These are phyloP conservation scores for Scomber colias DNA, from an alignment of 2,113 vertebrate genomes.

Conservation along the genomic window DNA sequence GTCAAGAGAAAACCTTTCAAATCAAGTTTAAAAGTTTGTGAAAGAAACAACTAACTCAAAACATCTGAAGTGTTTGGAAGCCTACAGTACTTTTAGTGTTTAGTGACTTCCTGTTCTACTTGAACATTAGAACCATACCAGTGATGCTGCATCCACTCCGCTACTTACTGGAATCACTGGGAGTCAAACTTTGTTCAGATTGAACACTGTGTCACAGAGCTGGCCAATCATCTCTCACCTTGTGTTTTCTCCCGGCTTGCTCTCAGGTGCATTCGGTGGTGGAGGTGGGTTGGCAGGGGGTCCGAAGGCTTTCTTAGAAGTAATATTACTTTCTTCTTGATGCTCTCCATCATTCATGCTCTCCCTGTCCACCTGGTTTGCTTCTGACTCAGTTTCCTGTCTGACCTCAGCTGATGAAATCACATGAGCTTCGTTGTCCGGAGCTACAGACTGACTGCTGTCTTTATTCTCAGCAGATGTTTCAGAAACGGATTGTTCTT, in stretches of 20 bases:
- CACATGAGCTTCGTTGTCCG: background rate
- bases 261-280: slow-evolving; percentile 62
- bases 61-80: too few species aligned
- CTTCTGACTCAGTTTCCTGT: background rate
- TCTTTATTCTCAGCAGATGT: background rate
- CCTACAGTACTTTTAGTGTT: too few species aligned
- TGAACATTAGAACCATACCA: too few species aligned
- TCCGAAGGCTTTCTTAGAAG: slow-evolving; percentile 37
- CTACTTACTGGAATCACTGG: background rate
- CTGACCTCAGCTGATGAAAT: slow-evolving; percentile 1
- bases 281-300: slow-evolving; percentile 83
- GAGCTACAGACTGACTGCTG: background rate
- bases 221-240: slow-evolving; percentile 53
- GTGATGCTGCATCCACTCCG: background rate
- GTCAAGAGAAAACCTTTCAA: too few species aligned
- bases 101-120: too few species aligned
- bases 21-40: too few species aligned
- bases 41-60: too few species aligned
- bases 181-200: background rate
- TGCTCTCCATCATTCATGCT: background rate
- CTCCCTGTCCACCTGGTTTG: background rate
- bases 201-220: background rate
- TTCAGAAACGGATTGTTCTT: background rate
- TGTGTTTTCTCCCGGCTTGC: slow-evolving; percentile 18
- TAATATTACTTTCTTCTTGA: slow-evolving; percentile 6